These are phyloP conservation scores for Chamaetylas fuelleborni DNA, from an alignment of 2,113 vertebrate species.

Conservation along the genomic window DNA sequence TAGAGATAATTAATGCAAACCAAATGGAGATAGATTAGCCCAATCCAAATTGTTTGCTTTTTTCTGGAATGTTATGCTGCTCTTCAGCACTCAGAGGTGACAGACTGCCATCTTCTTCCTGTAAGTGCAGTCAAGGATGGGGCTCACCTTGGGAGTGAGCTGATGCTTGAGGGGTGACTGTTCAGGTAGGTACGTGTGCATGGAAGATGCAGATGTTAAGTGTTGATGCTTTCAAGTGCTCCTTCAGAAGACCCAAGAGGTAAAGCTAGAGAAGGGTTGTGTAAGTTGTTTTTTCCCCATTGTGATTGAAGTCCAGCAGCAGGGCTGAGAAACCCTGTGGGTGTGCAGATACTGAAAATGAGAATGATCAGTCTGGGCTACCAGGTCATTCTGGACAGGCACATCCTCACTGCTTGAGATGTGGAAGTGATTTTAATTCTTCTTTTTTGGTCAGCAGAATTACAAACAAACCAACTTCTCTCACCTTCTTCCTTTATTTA, in stretches of 20 bases:
- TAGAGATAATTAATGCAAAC: background rate
- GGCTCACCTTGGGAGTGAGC: accelerated
- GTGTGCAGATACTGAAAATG: background rate
- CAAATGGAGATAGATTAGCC: background rate
- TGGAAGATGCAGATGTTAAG: background rate
- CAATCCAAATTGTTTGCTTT: background rate
- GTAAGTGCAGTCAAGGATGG: background rate
- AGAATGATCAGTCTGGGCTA: slow-evolving; percentile 30
- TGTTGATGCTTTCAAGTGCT: background rate
- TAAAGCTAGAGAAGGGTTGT: background rate
- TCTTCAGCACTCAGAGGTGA: background rate
- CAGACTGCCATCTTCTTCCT: background rate
- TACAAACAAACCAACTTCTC: background rate
- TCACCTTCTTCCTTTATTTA: slow-evolving; percentile 26
- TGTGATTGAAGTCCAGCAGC: background rate
- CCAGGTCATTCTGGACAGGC: background rate
- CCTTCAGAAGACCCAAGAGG: background rate
- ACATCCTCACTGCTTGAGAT: background rate
- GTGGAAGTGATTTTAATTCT: slow-evolving; percentile 36
- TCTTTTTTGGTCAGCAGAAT: background rate
- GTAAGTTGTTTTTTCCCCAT: background rate
- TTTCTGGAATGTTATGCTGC: background rate
- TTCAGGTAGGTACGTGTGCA: accelerated
- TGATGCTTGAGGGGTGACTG: accelerated
- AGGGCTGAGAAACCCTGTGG: background rate